Conservation (phyloP, 2,888 invertebrate species). For the Cepaea hortensis region DNA sequence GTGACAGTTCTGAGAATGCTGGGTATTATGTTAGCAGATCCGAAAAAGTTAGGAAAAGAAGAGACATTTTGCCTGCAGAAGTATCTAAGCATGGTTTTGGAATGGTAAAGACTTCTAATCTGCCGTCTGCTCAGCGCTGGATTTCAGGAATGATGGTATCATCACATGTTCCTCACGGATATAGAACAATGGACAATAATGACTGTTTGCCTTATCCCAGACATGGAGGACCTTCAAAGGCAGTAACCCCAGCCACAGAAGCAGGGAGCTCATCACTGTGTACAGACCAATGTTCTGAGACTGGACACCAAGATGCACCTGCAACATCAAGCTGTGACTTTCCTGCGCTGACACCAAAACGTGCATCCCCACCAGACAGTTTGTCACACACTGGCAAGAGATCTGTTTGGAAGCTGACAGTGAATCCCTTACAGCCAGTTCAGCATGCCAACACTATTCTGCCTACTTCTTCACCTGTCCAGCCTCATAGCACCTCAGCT, state of each 20-base stretch:
- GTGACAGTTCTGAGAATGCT: not conserved
- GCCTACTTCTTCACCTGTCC: not conserved
- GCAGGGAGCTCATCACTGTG: not conserved
- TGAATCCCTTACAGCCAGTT: not conserved
- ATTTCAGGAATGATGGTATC: not conserved
- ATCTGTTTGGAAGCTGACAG: not conserved
- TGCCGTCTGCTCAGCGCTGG: too few relatives aligned
- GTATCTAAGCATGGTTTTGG: not conserved
- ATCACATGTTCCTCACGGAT: not conserved
- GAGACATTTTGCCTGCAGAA: too few relatives aligned
- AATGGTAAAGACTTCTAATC: not conserved
- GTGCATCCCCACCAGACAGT: not conserved
- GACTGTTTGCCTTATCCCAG: not conserved
- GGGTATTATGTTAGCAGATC: too few relatives aligned
- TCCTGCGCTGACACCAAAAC: not conserved
- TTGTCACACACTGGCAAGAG: not conserved
- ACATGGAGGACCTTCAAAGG: not conserved
- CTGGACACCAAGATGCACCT: not conserved
- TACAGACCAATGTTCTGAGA: not conserved
- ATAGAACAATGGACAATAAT: not conserved
- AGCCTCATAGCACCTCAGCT: not conserved
- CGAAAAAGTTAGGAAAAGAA: not conserved
- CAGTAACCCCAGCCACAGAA: too few relatives aligned
- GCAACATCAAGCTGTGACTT: slow-evolving; percentile 1
- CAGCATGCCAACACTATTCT: too few relatives aligned